Evolutionary conservation across 2,797 vertebrate species (phyloP), one percentile per base, ranked within the genome.

Genomic region (Pampus argenteus): DNA sequence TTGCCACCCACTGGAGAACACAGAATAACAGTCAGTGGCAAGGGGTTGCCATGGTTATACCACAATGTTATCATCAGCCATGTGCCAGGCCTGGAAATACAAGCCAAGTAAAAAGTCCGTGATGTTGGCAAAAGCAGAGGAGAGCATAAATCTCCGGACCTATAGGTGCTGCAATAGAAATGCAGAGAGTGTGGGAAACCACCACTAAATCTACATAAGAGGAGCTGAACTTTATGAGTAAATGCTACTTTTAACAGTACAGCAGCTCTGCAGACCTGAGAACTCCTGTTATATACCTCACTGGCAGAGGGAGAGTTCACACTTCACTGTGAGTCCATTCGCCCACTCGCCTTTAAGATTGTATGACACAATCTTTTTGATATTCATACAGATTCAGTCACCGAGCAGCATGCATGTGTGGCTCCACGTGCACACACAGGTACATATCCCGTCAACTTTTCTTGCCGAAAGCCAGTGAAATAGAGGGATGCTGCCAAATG

Each of bases 401-500:
- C 76, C 61, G 23, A 49, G 49, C 48, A 52, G 74, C 83, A 45
- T 74, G 86, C 82, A 77, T 81, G 75, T 80, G 80, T 70, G 63
- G 71, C 31, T 80, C 28, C 79, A 78, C 40, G 54, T 63, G 71
- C 71, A 74, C 66, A 76, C 55, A 60, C 81, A 85, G 65, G 71
- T 75, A 81, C 70, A 78, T 64, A 81, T 84, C 45, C 67, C 76
- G 61, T 81, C 51, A 66, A 76, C 66, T 76, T 73, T 58, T 74
- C 57, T 76, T 62, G 76, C 74, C 26, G 15, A 72, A 63, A 81
- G 81, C 85, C 85, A 90, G 76, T 57, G 47, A 88, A 86, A 78
- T 31, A 76, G n/a, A 76, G 45, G 22, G 80, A 86, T 77, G 84
- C 73, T 85, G 86, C 87, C 89, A 92, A 92, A 84, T 83, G 82